Evolutionary conservation across 1,140 invertebrate genomes (phyloP), one percentile per base, ranked within the genome.

Genomic region (Samia ricini): DNA sequence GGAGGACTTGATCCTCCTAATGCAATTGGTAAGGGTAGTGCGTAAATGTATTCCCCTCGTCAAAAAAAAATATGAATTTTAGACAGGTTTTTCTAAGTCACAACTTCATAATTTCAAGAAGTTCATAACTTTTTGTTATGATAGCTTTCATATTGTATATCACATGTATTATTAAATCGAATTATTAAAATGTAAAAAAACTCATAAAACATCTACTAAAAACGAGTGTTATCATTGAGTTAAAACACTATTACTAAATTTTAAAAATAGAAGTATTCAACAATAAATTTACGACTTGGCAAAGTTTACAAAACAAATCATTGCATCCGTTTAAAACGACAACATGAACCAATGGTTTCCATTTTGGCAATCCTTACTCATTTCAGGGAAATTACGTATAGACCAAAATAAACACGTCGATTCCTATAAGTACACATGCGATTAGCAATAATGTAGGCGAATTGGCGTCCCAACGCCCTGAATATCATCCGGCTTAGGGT

Each of bases 221-320:
- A 26, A 8, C 8, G 8, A 4, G 26, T 26, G 8, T 26, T 42
- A 10, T 12, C 4, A 42, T 42, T 12, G 33, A 42, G 3, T 42
- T 15, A 10, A 15, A 3, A 42, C 33, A 1, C 15, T 10, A 42
- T 42, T 10, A 42, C 33, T 42, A 15, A 42, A 42, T 15, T 42
- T 10, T 12, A 42, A 42, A 42, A 42, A 42, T 42, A 42, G 33
- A 42, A 42, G 33, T 42, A 15, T 57, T 57, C 19, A 26, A 18
- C 26, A 57, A 57, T 19, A 57, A 57, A 6, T 57, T 57, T 29
- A 57, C 57, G 42, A 59, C 42, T 59, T 59, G 57, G 57, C 57
- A 59, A 49, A 48, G 42, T 18, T 48, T 59, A 59, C 42, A 23
- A 49, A 59, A 59, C 19, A 36, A 26, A 49, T 59, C 19, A 15